Conservation (phyloP, 2,888 invertebrate species). For the Tromatobia lineatoria region DNA sequence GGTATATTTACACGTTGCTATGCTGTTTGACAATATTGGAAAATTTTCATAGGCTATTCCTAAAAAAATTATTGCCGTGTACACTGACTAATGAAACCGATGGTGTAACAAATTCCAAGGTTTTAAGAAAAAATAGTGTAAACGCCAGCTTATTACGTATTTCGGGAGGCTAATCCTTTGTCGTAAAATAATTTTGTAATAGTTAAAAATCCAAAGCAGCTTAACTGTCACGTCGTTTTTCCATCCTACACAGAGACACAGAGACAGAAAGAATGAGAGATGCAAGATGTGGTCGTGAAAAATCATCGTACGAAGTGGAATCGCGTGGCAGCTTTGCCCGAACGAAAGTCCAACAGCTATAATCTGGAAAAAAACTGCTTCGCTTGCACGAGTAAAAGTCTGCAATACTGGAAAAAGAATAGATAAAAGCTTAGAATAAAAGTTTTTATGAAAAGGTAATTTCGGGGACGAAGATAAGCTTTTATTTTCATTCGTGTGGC, state of each 20-base stretch:
- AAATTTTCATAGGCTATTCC: no score
- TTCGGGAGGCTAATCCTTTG: neutral
- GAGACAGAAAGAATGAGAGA: neutral
- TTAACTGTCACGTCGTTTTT: neutral
- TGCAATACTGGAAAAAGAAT: neutral
- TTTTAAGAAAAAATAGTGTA: neutral
- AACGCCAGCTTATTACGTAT: constrained; percentile 1
- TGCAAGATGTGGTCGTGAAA: constrained; percentile 3
- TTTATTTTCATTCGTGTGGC: neutral
- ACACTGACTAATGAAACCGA: neutral
- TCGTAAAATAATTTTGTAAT: constrained; percentile 3
- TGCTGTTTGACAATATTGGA: no score
- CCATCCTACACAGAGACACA: neutral
- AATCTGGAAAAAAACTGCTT: constrained; percentile 19
- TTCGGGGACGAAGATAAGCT: constrained; percentile 36
- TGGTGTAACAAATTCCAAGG: neutral
- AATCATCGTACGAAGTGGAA: constrained; percentile 7
- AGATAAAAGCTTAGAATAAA: constrained; percentile 34
- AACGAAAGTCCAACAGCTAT: constrained; percentile 24
- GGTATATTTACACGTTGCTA: no score
- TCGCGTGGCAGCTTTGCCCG: constrained; percentile 4
- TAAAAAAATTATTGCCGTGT: neutral
- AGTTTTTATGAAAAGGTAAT: constrained; percentile 54
- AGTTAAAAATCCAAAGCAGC: constrained; percentile 19
- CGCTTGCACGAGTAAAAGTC: neutral